Evolutionary conservation across 2,797 vertebrate genomes (phyloP).

Genomic region (Leuciscus waleckii): DNA sequence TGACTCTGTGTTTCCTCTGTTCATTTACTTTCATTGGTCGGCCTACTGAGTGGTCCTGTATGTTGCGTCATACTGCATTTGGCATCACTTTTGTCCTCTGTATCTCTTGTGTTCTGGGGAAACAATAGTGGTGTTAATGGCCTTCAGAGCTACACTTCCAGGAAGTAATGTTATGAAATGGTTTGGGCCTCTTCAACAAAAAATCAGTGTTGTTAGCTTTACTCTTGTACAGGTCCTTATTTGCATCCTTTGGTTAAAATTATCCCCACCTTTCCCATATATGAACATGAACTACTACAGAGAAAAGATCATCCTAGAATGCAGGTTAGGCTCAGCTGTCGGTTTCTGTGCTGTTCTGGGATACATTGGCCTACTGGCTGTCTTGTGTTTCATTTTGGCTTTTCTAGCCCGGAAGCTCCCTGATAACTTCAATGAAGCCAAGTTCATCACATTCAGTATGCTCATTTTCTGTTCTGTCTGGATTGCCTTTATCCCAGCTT

Average conservation of each 20-base stretch:
- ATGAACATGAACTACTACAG: conserved; percentile 48
- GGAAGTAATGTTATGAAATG: conserved; percentile 61
- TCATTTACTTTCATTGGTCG: conserved; percentile 57
- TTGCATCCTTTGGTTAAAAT: conserved; percentile 50
- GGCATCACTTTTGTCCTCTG: conserved; percentile 63
- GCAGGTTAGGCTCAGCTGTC: conserved; percentile 46
- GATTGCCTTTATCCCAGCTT: conserved; percentile 58
- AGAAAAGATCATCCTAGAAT: conserved; percentile 59
- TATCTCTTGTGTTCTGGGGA: conserved; percentile 62
- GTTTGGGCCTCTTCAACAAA: conserved; percentile 60
- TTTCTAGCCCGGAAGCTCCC: conserved; percentile 51
- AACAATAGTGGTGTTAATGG: conserved; percentile 61
- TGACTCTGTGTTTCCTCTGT: conserved; percentile 59
- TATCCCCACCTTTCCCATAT: conserved; percentile 51
- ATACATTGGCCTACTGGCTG: conserved; percentile 56
- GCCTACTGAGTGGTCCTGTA: conserved; percentile 60
- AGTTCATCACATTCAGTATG: conserved; percentile 62
- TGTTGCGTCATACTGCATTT: conserved; percentile 58
- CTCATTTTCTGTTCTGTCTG: conserved; percentile 51
- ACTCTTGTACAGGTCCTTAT: conserved; percentile 58
- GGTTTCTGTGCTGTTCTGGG: conserved; percentile 57
- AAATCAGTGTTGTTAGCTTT: conserved; percentile 53
- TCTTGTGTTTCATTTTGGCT: conserved; percentile 44
- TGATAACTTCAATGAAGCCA: conserved; percentile 59
- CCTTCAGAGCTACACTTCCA: conserved; percentile 61